Conservation (phyloP, 2,888 invertebrate genomes). For the Drosophila tripunctata region DNA sequence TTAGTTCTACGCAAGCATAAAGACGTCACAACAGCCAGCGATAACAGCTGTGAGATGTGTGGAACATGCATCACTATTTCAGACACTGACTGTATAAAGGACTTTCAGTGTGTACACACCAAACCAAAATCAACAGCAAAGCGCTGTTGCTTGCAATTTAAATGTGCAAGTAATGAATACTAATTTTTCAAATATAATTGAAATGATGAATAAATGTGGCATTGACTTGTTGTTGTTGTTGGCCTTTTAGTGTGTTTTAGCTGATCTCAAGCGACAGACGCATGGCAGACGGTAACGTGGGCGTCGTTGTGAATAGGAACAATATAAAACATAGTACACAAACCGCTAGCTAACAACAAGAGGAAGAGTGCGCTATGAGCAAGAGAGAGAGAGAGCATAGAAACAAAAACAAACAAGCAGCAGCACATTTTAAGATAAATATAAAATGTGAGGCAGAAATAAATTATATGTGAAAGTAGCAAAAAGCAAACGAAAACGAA, state of each 20-base stretch:
- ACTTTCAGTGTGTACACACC: slow-evolving; percentile 34
- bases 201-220: slow-evolving; percentile 44
- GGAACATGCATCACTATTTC: slow-evolving; percentile 11
- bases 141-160: slow-evolving; percentile 45
- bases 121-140: too few relatives aligned
- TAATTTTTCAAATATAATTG: slow-evolving; percentile 36
- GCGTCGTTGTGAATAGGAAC: slow-evolving; percentile 53
- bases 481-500: slow-evolving; percentile 46
- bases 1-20: background rate
- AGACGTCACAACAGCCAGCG: slow-evolving; percentile 10
- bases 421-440: slow-evolving; percentile 69
- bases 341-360: slow-evolving; percentile 28
- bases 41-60: slow-evolving; percentile 23
- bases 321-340: too few relatives aligned
- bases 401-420: slow-evolving; percentile 65
- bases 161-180: slow-evolving; percentile 36
- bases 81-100: slow-evolving; percentile 29
- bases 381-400: slow-evolving; percentile 18
- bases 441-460: slow-evolving; percentile 66
- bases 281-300: slow-evolving; percentile 65
- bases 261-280: slow-evolving; percentile 54
- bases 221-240: slow-evolving; percentile 46
- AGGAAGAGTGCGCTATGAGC: slow-evolving; percentile 32
- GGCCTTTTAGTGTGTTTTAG: slow-evolving; percentile 31
- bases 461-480: slow-evolving; percentile 54